Evolutionary conservation across 2,888 invertebrate genomes (phyloP).

Genomic region (Cheilosia vulpina): DNA sequence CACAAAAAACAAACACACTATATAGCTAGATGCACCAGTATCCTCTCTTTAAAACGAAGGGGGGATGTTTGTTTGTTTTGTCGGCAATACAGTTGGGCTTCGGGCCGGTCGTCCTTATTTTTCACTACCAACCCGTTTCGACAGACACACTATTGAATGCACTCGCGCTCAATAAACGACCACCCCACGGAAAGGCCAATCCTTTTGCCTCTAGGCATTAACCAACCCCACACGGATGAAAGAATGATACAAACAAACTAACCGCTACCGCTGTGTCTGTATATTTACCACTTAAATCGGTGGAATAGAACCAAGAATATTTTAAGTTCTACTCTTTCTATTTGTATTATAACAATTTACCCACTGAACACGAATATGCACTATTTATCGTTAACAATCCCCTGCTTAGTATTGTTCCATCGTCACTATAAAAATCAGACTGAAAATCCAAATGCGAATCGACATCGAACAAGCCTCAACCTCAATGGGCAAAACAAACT

Average conservation of each 20-base stretch:
- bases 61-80: conserved; percentile 59
- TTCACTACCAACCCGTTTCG: conserved; percentile 25
- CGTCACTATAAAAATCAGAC: conserved; percentile 72
- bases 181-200: conserved; percentile 65
- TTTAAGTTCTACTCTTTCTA: neutral
- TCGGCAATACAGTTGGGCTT: conserved; percentile 61
- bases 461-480: conserved; percentile 71
- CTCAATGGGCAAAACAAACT: conserved; percentile 68
- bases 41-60: conserved; percentile 6
- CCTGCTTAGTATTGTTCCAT: conserved; percentile 64
- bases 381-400: conserved; percentile 45
- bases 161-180: conserved; percentile 60
- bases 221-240: conserved; percentile 18
- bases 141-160: conserved; percentile 51
- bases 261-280: conserved; percentile 40
- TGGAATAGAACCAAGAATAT: conserved; percentile 17
- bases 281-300: neutral
- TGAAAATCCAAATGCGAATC: conserved; percentile 60
- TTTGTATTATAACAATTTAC: conserved; percentile 26
- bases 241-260: conserved; percentile 35
- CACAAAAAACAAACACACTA: conserved; percentile 5
- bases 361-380: conserved; percentile 66
- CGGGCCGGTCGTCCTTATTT: conserved; percentile 53
- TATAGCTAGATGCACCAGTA: conserved; percentile 42
- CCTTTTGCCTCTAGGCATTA: conserved; percentile 53